Evolutionary conservation across 2,113 vertebrate genomes (phyloP).

Genomic region (Platycercus adscitus): DNA sequence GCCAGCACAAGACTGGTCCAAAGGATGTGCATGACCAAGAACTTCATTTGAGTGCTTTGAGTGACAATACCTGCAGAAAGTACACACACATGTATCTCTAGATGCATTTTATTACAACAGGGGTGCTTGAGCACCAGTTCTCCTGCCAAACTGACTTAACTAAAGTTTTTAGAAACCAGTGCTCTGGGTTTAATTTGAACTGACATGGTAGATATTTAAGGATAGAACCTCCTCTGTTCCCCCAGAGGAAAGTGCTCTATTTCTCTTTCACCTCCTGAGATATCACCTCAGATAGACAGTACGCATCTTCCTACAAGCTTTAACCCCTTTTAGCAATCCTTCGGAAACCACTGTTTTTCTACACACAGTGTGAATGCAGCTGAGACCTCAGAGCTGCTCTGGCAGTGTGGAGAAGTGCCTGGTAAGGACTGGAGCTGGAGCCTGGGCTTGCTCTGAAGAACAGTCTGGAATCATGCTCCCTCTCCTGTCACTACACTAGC

Average conservation of each 20-base stretch:
- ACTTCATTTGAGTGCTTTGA: background rate
- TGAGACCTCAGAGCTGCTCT: accelerated
- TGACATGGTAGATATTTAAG: background rate
- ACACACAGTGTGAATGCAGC: background rate
- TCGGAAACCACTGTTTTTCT: background rate
- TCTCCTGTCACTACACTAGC: background rate
- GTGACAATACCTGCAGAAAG: background rate
- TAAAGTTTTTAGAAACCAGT: background rate
- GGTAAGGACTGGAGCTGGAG: background rate
- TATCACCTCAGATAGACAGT: background rate
- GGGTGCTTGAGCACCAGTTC: background rate
- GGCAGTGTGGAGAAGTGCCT: background rate
- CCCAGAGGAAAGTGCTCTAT: background rate
- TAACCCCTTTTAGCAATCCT: background rate
- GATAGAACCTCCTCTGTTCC: background rate
- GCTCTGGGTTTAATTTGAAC: background rate
- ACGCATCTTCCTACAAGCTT: background rate
- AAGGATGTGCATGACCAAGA: background rate
- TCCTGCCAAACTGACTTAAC: background rate
- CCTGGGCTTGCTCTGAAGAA: background rate
- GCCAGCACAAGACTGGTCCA: background rate
- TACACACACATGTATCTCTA: too few relatives aligned
- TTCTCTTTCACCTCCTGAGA: background rate
- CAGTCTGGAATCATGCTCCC: background rate
- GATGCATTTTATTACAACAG: background rate